Base-by-base conservation (phyloP, 2,113 vertebrate genomes). In the Callithrix jacchus region DNA sequence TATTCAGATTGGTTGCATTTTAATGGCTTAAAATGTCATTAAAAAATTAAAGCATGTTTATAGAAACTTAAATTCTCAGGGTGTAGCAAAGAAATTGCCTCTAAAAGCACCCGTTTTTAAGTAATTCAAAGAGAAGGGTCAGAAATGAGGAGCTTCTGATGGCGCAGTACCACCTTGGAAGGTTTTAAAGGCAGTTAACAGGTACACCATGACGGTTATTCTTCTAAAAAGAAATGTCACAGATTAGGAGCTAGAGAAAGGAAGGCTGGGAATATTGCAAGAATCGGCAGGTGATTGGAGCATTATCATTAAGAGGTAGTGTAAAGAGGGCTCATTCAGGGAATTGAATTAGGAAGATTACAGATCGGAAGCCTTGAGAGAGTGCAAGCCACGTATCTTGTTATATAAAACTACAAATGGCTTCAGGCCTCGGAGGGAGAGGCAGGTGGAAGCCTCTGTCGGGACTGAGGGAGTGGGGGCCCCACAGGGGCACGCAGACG, bases 41-140 rank as follows among this genome's bases (percentile, higher is more conserved):
- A 54, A 94, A 87, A 95, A 81, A 95, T 85, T 77, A 92, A 97
- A 93, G 58, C 66, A 1, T 91, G 82, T 96, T 97, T 95, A 91
- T 40, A 91, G 73, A 97, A 93, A 91, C 82, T 71, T 91, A 91
- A 88, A 93, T 89, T 93, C 95, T 94, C 83, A 35, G 89, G 45
- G 47, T 90, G 30, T 45, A 54, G 82, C n/a, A 32, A 66, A 79
- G 77, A 70, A 91, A 71, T 89, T 80, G 74, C 86, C 81, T 93
- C 74, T 91, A 54, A 94, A 92, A 91, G n/a, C 47, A 20, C 61
- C 81, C 0, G 0, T 83, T 81, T 93, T 74, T 76, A 77, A 93
- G 93, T 70, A 49, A 58, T 95, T 94, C 49, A 40, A 66, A 96
- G 61, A 71, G 47, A 79, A 77, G 93, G 70, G 61, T 8, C 61